These are phyloP conservation scores for Philhelius pedissequus DNA, from an alignment of 2,888 invertebrate species.

Conservation along the genomic window DNA sequence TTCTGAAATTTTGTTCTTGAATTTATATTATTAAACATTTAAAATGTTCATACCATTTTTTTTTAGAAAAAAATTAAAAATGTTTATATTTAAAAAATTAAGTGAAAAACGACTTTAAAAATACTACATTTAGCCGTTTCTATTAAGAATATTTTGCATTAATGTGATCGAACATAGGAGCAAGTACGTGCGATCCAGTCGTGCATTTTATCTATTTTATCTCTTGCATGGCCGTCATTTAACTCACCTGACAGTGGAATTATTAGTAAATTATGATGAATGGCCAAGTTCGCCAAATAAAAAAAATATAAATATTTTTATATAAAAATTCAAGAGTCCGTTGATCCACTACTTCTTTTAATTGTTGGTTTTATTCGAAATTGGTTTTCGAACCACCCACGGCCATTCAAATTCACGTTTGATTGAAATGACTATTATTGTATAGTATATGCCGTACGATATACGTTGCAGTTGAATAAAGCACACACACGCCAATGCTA, in stretches of 20 bases:
- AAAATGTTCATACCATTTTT: no score
- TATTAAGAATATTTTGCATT: no score
- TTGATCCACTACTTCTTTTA: constrained; percentile 23
- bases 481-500: neutral
- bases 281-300: constrained; percentile 8
- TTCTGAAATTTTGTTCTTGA: no score
- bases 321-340: constrained; percentile 5
- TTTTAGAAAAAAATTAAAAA: no score
- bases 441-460: neutral
- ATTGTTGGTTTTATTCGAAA: constrained; percentile 3
- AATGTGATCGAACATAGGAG: no score
- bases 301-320: neutral
- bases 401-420: neutral
- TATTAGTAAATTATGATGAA: constrained; percentile 42
- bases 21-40: no score
- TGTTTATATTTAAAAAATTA: no score
- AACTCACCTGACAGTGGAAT: neutral
- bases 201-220: no score
- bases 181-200: no score
- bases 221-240: neutral
- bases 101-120: no score
- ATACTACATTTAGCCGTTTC: no score
- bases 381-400: constrained; percentile 12
- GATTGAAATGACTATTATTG: constrained; percentile 1
- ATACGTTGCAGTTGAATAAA: neutral